phyloP scores from a whole-genome alignment of 2,113 vertebrate species.

The Odobenus rosmarus region DNA sequence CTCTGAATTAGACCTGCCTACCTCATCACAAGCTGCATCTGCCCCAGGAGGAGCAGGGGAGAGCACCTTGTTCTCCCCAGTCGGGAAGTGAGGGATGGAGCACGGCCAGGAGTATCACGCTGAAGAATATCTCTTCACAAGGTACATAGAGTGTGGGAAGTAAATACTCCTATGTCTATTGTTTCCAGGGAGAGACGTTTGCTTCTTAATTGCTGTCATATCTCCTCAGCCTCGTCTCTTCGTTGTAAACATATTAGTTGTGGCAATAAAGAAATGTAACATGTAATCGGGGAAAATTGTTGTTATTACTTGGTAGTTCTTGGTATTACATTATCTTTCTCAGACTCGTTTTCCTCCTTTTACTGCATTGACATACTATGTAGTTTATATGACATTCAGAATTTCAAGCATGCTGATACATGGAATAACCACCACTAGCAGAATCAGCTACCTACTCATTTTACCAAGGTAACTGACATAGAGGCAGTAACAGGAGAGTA shows the following conservation, averaged over 20 bases:
- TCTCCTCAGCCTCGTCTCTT: neutral
- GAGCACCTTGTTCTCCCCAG: neutral
- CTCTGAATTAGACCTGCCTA: neutral
- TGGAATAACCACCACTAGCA: neutral
- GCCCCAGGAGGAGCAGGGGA: neutral
- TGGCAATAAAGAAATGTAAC: neutral
- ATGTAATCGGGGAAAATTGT: neutral
- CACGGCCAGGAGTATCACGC: neutral
- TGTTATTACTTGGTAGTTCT: neutral
- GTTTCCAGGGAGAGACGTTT: neutral
- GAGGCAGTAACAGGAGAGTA: neutral
- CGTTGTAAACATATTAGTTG: neutral
- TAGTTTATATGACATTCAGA: neutral
- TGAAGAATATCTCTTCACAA: neutral
- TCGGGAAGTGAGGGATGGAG: neutral
- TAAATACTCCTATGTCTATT: neutral
- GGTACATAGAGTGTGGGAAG: neutral
- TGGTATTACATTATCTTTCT: neutral
- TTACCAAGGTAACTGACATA: neutral
- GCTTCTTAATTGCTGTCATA: neutral
- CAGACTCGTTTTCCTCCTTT: neutral
- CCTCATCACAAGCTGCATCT: neutral
- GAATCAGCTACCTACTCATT: neutral
- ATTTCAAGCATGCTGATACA: neutral
- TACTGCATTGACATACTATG: neutral